Conservation (phyloP, 2,797 vertebrate genomes). For the Scolopax bukidnonensis region DNA sequence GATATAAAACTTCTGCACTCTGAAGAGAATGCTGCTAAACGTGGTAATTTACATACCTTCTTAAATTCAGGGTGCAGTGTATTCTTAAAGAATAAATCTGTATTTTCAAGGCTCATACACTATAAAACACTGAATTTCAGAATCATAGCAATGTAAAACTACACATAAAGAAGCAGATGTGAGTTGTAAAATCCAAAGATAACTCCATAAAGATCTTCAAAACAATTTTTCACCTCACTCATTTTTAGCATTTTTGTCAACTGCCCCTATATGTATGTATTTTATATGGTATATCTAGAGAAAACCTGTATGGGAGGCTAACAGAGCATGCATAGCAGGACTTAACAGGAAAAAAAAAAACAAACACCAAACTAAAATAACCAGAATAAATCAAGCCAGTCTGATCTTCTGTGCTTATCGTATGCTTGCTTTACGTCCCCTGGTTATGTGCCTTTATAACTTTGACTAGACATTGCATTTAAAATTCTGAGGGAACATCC, state of each 20-base stretch:
- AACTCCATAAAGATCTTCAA: background rate
- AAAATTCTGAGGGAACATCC: conserved; percentile 11
- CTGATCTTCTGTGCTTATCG: background rate
- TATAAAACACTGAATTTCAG: background rate
- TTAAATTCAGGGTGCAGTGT: background rate
- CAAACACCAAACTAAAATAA: background rate
- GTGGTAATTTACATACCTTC: background rate
- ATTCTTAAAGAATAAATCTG: background rate
- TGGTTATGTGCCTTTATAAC: background rate
- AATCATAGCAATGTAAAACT: background rate
- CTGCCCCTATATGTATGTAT: background rate
- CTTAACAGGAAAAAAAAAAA: background rate
- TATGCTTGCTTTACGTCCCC: background rate
- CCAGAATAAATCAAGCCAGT: background rate
- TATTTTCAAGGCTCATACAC: background rate
- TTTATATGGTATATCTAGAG: background rate
- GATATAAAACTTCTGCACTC: background rate
- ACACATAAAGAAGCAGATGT: background rate
- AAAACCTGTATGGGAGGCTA: background rate
- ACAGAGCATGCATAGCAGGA: background rate
- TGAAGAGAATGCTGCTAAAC: background rate
- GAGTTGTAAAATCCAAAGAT: background rate
- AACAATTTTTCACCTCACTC: background rate
- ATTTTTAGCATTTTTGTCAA: background rate
- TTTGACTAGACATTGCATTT: background rate